A percentile compares a stretch with the other conserved stretches of the same genome.
These are phyloP conservation scores for Remorina albescens DNA, from an alignment of 2,797 vertebrate genomes.

Conservation along the genomic window DNA sequence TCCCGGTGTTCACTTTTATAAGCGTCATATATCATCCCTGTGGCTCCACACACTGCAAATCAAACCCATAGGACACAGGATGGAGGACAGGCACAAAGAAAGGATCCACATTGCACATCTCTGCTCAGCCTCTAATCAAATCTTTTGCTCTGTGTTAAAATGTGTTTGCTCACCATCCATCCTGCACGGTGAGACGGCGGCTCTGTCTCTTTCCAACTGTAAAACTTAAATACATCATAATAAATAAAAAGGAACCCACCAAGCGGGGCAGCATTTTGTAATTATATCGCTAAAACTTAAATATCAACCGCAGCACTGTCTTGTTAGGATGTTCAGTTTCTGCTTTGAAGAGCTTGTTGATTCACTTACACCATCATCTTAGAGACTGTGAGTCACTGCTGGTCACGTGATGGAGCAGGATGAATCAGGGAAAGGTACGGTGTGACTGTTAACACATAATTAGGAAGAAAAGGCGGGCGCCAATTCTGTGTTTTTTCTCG, in stretches of 20 bases:
- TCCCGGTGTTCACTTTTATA: conserved; percentile 16
- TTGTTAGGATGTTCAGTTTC: no score
- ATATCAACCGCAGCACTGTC: neutral
- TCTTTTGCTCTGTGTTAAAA: conserved; percentile 42
- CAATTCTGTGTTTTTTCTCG: no score
- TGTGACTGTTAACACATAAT: no score
- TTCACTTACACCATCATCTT: neutral
- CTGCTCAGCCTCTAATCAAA: conserved; percentile 61
- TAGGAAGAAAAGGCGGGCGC: no score
- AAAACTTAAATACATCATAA: conserved; percentile 1
- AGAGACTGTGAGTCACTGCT: no score
- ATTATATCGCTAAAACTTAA: neutral
- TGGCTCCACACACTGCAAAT: conserved; percentile 31
- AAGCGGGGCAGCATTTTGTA: neutral
- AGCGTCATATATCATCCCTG: conserved; percentile 31
- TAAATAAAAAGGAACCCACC: neutral
- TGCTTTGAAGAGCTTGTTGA: no score
- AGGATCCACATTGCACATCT: conserved; percentile 35
- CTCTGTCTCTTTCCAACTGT: neutral
- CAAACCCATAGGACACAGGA: conserved; percentile 44
- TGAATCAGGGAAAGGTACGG: no score
- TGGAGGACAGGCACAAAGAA: conserved; percentile 32
- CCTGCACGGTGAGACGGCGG: neutral
- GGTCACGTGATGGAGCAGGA: no score
- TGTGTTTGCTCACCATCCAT: conserved; percentile 1